Conservation (phyloP, 2,797 vertebrate genomes). For the Gallinago solitaria region DNA sequence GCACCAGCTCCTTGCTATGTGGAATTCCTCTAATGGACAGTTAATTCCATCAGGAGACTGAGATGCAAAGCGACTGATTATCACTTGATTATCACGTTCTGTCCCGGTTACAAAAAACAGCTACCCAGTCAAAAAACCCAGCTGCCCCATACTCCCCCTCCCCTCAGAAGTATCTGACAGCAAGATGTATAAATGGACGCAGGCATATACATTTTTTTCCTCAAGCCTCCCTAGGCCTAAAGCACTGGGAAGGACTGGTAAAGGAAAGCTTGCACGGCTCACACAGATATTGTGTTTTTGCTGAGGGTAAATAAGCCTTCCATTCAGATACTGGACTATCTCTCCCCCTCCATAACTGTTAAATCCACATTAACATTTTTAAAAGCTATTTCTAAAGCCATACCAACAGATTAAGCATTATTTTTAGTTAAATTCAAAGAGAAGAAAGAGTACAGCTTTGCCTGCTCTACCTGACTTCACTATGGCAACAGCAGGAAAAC, state of each 20-base stretch:
- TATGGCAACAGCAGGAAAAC: constrained; percentile 53
- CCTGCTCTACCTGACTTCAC: constrained; percentile 45
- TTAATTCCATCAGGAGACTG: neutral
- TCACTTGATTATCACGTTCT: neutral
- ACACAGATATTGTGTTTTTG: neutral
- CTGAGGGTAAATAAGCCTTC: neutral
- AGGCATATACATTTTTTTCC: neutral
- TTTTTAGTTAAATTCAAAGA: constrained; percentile 66
- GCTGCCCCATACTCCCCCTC: neutral
- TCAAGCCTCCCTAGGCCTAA: neutral
- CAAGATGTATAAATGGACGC: neutral
- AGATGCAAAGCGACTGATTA: neutral
- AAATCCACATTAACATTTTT: constrained; percentile 65
- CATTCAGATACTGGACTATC: neutral
- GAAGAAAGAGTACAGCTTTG: constrained; percentile 32
- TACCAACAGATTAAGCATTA: constrained; percentile 58
- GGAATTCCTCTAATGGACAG: neutral
- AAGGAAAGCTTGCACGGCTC: neutral
- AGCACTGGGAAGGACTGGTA: neutral
- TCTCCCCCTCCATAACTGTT: neutral
- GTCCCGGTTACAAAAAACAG: neutral
- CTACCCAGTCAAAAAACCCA: neutral
- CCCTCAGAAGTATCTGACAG: neutral
- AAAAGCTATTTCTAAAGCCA: constrained; percentile 58
- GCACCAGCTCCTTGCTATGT: neutral